A percentile compares a stretch with the other conserved stretches of the same genome.
Evolutionary conservation across 64 coral and sea anemone genomes (phyloP).

Genomic region (Catalaphyllia jardinei): DNA sequence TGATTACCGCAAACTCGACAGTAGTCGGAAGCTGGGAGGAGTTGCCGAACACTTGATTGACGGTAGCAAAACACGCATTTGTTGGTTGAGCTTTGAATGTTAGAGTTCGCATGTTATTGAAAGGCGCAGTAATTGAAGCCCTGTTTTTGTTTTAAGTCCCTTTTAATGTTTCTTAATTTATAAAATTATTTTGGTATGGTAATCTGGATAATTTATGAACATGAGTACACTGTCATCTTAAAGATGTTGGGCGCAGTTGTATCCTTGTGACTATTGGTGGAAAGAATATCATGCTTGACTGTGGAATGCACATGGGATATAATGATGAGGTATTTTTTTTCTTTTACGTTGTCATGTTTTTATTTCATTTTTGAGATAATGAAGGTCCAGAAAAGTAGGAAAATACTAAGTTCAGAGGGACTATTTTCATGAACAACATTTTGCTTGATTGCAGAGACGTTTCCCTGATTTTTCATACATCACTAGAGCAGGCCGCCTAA

Average conservation of each 20-base stretch:
- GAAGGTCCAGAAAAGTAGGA: too few species aligned
- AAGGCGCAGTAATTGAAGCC: too few species aligned
- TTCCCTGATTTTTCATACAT: constrained; percentile 97
- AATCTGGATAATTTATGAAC: background rate
- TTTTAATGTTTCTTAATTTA: too few species aligned
- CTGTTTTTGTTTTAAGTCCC: too few species aligned
- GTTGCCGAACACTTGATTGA: too few species aligned
- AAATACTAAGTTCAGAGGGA: background rate
- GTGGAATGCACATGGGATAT: constrained; percentile 99
- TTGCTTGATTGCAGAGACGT: constrained; percentile 59
- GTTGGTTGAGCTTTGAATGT: too few species aligned
- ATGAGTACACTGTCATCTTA: background rate
- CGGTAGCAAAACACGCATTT: too few species aligned
- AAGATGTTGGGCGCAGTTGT: constrained; percentile 99
- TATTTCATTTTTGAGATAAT: too few species aligned
- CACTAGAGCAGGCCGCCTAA: constrained; percentile 84
- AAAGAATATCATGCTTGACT: constrained; percentile 97
- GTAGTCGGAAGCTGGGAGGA: too few species aligned
- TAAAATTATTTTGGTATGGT: too few species aligned
- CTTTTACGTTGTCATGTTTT: background rate
- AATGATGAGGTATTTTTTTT: constrained; percentile 87
- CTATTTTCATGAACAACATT: background rate
- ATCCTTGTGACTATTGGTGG: constrained; percentile 96
- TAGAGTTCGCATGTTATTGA: too few species aligned
- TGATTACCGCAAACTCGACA: too few species aligned